Evolutionary conservation across 37 sponge, comb jelly and placozoan genomes (phyloP).

Genomic region (Spongia lamella): DNA sequence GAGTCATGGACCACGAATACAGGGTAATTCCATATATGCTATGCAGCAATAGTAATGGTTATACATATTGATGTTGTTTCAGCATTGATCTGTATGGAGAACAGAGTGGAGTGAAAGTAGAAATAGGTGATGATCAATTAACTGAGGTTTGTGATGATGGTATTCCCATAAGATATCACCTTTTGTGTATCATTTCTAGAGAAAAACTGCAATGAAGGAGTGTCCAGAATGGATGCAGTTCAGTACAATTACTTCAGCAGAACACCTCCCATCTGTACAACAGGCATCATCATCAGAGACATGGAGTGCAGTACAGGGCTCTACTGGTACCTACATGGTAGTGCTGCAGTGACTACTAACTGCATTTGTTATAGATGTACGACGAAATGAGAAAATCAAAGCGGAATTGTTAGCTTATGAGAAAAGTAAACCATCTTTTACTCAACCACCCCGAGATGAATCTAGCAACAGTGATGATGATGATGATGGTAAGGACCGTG

Average conservation of each 20-base stretch:
- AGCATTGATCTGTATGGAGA: conserved; percentile 60
- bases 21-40: too few species aligned
- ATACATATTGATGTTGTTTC: not conserved
- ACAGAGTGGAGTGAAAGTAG: conserved; percentile 46
- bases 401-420: too few species aligned
- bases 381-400: too few species aligned
- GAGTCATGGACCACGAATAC: too few species aligned
- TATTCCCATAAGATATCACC: not conserved
- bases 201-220: conserved; percentile 38
- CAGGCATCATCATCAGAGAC: not conserved
- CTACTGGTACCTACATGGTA: too few species aligned
- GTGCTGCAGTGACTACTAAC: too few species aligned
- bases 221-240: conserved; percentile 66
- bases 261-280: not conserved
- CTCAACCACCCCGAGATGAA: too few species aligned
- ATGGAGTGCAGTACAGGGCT: too few species aligned
- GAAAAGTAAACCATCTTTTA: too few species aligned
- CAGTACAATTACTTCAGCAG: conserved; percentile 54
- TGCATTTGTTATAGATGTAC: too few species aligned
- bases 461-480: too few species aligned
- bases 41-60: not conserved
- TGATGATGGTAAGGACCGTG: too few species aligned
- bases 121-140: conserved; percentile 43
- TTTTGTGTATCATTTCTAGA: not conserved
- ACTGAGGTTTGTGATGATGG: conserved; percentile 13